Evolutionary conservation across 2,888 invertebrate genomes (phyloP), one percentile per base, ranked within the genome.

Genomic region (Sarcophaga subvicina): DNA sequence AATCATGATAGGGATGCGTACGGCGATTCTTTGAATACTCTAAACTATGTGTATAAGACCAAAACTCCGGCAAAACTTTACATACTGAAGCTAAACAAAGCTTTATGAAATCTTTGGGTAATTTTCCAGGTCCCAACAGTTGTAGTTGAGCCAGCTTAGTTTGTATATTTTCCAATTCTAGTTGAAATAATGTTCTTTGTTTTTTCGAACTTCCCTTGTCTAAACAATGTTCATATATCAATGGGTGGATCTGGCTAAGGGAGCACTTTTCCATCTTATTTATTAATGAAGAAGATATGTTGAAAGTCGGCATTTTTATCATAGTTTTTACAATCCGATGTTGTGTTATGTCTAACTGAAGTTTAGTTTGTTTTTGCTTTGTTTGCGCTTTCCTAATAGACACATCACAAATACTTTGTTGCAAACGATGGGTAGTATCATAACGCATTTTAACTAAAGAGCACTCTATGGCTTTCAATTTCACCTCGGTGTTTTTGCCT

Each of bases 11-110:
- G 0, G 91, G 90, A 89, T 91, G 90, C n/a, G 90, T 77, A 49
- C 89, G 88, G 49, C 90, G 90, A 63, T 91, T 90, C 60, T 91
- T 91, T 1, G 90, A 90, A 67, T 90, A 90, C 47, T 92, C 90
- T 70, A 93, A 88, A 47, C 90, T 91, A 63, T 92, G 90, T 0
- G 90, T 90, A 82, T 92, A 92, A 0, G 91, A 89, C 90, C 91
- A 91, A 75, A 93, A 92, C 76, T 93, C 93, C 0, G 89, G 83
- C 59, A 93, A 89, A 0, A 92, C 92, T 88, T 89, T 90, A 22
- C 90, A 87, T 0, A 89, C 90, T 0, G 93, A 92, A 3, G 84
- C 75, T n/a, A 90, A 69, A 25, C 88, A 88, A 12, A 70, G 78
- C 6, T 75, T 70, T 8, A 60, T 67, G 14, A 89, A 82, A 10